Evolutionary conservation across 2,888 invertebrate species (phyloP).

Genomic region (Drosophila pseudotakahashii): DNA sequence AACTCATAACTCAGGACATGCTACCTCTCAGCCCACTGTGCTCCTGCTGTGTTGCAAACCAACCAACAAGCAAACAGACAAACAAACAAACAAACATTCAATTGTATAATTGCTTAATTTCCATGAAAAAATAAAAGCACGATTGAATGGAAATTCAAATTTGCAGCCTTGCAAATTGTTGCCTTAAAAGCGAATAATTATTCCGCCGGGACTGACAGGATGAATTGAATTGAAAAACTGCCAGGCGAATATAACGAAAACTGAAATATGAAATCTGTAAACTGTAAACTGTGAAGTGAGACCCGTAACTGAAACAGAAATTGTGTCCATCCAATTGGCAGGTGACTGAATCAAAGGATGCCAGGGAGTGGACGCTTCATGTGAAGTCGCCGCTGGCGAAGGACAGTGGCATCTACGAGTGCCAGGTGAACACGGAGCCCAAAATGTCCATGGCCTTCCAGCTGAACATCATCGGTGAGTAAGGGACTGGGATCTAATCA

Average conservation of each 20-base stretch:
- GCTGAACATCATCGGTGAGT: slow-evolving; percentile 93
- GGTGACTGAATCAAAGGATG: slow-evolving; percentile 87
- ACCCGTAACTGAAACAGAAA: background rate
- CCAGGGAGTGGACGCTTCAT: slow-evolving; percentile 95
- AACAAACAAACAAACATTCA: slow-evolving; percentile 21
- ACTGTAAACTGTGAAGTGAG: slow-evolving; percentile 2
- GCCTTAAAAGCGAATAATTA: slow-evolving; percentile 44
- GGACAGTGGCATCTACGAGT: slow-evolving; percentile 89
- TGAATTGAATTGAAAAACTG: slow-evolving; percentile 17
- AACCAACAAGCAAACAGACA: slow-evolving; percentile 5
- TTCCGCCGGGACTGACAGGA: slow-evolving; percentile 31
- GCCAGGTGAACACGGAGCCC: slow-evolving; percentile 90
- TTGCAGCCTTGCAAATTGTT: slow-evolving; percentile 43
- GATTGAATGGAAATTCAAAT: slow-evolving; percentile 23
- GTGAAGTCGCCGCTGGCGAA: slow-evolving; percentile 93
- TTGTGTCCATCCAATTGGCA: slow-evolving; percentile 42
- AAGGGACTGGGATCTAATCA: background rate
- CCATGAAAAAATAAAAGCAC: slow-evolving; percentile 29
- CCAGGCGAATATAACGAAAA: slow-evolving; percentile 4
- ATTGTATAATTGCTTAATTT: slow-evolving; percentile 53
- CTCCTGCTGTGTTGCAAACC: slow-evolving; percentile 4
- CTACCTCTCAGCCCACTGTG: slow-evolving; percentile 14
- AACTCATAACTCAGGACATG: slow-evolving; percentile 41
- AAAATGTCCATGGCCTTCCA: slow-evolving; percentile 95
- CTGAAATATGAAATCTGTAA: slow-evolving; percentile 18